Base-by-base conservation (phyloP, 30 jellyfish, hydroid and myxozoan species). In the Turritopsis rubra region DNA sequence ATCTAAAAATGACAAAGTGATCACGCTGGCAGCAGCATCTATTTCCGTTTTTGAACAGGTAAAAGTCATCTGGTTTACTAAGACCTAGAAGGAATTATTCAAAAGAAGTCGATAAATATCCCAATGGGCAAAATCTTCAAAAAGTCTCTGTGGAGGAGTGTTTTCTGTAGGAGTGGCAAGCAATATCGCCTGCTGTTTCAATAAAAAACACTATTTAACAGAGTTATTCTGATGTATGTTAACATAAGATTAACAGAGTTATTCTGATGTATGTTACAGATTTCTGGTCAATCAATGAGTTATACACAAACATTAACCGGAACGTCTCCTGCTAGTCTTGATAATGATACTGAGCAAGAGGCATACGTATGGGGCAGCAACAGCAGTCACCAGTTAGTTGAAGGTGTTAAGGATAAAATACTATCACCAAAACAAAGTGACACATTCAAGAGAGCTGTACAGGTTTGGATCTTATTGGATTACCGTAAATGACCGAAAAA, bases 311-410 rank as follows among this genome's bases (percentile, higher is more conserved):
- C 82, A 74, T 0, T 74, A 29, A 74, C 82, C 9, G 82, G 82
- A 74, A 29, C 24, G 9, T 68, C 77, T 8, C 16, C 41, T 52
- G 87, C 28, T 21, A 29, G 8, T 25, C 81, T 52, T 72, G 72
- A 27, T 80, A 29, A 30, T 80, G 52, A 54, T 24, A n/a, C 52
- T 16, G 52, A 53, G 65, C 87, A 84, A 17, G 90, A 88, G 84
- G 90, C 96, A 30, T 88, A 30, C 88, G 99, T 89, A 22, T 93
- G 99, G 99, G 99, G 99, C 21, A 91, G 99, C 80, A 93, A 93
- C 82, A 93, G 99, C 87, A 93, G 99, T 29, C 96, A 89, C 71
- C 99, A 93, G 85, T 89, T 93, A 65, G 92, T 92, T 16, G 96
- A 86, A 76, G 97, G 89, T 22, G 70, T 72, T 52, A 89, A 93